Evolutionary conservation across 2,113 vertebrate genomes (phyloP).

Genomic region (Prunella fulvescens): DNA sequence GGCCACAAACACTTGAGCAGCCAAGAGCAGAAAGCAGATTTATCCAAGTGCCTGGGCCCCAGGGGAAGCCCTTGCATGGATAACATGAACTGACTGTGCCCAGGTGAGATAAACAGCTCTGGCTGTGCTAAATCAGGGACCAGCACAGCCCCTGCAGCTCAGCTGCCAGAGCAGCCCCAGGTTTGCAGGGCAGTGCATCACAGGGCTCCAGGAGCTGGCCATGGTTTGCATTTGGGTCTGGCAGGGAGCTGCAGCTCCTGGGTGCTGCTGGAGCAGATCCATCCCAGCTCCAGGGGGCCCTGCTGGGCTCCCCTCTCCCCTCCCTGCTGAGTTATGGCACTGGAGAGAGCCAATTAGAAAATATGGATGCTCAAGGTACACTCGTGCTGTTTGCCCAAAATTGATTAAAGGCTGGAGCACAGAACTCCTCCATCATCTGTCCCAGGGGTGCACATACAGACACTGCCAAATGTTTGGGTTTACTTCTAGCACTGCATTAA

Average conservation of each 20-base stretch:
- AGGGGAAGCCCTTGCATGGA: rapidly evolving
- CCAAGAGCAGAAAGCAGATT: not conserved
- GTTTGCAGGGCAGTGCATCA: not conserved
- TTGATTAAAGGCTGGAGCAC: not conserved
- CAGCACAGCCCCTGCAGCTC: not conserved
- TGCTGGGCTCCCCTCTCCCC: not conserved
- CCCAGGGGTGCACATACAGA: not conserved
- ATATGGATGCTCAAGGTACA: not conserved
- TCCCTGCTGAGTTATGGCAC: not conserved
- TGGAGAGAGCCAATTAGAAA: not conserved
- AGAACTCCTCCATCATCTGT: not conserved
- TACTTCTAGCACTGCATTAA: not conserved
- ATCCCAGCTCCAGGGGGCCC: not conserved
- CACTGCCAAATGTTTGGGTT: not conserved
- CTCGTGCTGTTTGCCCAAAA: not conserved
- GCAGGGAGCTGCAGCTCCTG: not conserved
- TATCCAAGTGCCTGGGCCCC: not conserved
- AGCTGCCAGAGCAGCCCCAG: not conserved
- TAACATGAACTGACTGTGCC: too few relatives aligned
- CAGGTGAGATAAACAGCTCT: not conserved
- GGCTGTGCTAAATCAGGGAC: not conserved
- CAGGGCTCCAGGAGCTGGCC: rapidly evolving
- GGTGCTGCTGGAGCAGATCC: not conserved
- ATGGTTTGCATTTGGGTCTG: not conserved
- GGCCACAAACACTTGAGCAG: not conserved